These are phyloP conservation scores for Brenthis ino DNA, from an alignment of 2,888 invertebrate species.

Conservation along the genomic window DNA sequence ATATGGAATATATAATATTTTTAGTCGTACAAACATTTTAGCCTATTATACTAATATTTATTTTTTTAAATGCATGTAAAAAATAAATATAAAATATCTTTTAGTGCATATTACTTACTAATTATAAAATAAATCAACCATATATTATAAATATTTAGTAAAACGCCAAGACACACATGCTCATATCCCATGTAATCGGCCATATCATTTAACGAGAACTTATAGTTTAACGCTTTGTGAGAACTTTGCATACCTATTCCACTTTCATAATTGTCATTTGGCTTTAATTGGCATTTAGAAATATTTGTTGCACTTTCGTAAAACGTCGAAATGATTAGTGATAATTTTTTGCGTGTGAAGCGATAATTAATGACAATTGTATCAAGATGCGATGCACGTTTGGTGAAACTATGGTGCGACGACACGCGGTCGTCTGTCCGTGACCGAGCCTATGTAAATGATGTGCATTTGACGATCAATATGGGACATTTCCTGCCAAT, in stretches of 20 bases:
- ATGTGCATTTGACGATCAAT: slow-evolving; percentile 58
- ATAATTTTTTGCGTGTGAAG: slow-evolving; percentile 48
- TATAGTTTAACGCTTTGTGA: slow-evolving; percentile 2
- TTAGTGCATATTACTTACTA: too few species aligned
- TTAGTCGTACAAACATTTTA: too few species aligned
- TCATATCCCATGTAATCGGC: slow-evolving; percentile 17
- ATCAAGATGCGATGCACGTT: slow-evolving; percentile 60
- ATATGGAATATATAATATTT: too few species aligned
- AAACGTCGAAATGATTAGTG: slow-evolving; percentile 48
- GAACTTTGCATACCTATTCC: neutral
- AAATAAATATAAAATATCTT: too few species aligned
- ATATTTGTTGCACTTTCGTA: slow-evolving; percentile 26
- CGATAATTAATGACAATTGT: slow-evolving; percentile 40
- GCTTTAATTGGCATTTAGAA: slow-evolving; percentile 25
- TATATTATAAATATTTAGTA: too few species aligned
- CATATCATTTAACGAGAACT: neutral
- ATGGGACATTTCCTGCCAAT: slow-evolving; percentile 66
- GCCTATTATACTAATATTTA: too few species aligned
- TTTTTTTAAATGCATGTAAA: too few species aligned
- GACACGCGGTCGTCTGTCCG: slow-evolving; percentile 48
- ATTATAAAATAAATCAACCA: too few species aligned
- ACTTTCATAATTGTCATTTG: slow-evolving; percentile 8
- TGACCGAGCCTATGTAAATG: slow-evolving; percentile 65
- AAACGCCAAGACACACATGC: neutral
- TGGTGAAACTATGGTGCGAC: slow-evolving; percentile 57